Evolutionary conservation across 2,797 vertebrate genomes (phyloP).

Genomic region (Lindbergichthys nudifrons): DNA sequence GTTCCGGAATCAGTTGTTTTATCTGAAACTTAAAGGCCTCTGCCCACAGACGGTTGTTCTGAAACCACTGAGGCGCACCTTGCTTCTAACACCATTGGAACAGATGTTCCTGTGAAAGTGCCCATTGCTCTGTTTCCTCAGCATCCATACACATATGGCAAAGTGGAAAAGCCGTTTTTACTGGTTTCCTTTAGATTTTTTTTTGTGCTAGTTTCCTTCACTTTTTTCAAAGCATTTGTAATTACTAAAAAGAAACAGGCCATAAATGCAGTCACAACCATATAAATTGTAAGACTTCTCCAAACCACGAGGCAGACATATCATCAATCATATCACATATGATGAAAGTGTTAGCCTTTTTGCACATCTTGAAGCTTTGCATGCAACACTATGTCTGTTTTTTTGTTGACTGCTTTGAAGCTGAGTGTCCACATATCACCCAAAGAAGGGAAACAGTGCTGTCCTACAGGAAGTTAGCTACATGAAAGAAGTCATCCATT

Average conservation of each 20-base stretch:
- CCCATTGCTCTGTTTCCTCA: slow-evolving; percentile 21
- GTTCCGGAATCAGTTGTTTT: slow-evolving; percentile 4
- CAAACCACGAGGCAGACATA: not conserved
- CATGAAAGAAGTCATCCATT: slow-evolving; percentile 54
- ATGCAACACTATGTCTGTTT: slow-evolving; percentile 38
- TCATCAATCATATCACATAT: slow-evolving; percentile 1
- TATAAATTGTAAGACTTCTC: not conserved
- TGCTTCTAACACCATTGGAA: not conserved
- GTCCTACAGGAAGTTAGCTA: slow-evolving; percentile 41
- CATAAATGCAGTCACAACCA: not conserved
- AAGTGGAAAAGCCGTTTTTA: not conserved
- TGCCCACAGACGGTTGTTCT: slow-evolving; percentile 18
- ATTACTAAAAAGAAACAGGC: not conserved
- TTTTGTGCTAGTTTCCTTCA: slow-evolving; percentile 12
- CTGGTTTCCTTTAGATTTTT: not conserved
- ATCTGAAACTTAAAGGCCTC: slow-evolving; percentile 30
- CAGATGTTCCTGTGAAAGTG: slow-evolving; percentile 53
- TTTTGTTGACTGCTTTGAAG: slow-evolving; percentile 53
- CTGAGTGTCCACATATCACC: slow-evolving; percentile 47
- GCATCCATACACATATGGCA: not conserved
- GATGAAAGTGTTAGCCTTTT: not conserved
- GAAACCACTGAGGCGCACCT: slow-evolving; percentile 49
- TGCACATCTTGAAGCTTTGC: slow-evolving; percentile 14
- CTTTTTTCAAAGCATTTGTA: slow-evolving; percentile 5
- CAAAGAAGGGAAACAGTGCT: slow-evolving; percentile 49